phyloP scores from a whole-genome alignment of 2,888 invertebrate genomes.

The Pterostichus niger region DNA sequence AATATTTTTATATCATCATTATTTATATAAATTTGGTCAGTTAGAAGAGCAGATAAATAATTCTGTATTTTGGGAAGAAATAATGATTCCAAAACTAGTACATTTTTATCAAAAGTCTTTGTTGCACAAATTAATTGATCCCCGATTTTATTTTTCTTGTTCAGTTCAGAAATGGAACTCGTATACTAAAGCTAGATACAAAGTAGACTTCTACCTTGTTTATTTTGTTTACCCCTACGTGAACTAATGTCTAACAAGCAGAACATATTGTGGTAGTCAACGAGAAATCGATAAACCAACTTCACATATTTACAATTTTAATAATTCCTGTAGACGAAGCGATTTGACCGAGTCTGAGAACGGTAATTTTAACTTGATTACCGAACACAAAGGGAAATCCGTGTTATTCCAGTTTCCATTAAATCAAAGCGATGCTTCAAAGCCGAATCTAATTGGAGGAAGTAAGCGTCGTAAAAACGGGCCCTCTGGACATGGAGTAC shows the following conservation, averaged over 20 bases:
- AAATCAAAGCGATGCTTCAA: conserved; percentile 26
- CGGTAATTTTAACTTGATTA: conserved; percentile 56
- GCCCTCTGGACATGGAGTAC: neutral
- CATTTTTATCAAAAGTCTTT: no score
- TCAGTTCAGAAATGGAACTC: no score
- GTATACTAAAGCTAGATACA: no score
- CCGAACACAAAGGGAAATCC: conserved; percentile 18
- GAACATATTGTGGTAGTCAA: conserved; percentile 3
- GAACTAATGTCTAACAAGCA: neutral
- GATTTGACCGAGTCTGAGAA: conserved; percentile 4
- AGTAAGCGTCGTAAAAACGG: conserved; percentile 21
- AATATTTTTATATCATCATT: no score
- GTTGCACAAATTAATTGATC: no score
- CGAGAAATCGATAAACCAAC: neutral
- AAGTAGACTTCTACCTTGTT: no score
- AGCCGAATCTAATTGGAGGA: conserved; percentile 33
- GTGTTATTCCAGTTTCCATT: conserved; percentile 29
- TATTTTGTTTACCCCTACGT: neutral
- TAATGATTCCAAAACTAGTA: no score
- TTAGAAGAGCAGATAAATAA: no score
- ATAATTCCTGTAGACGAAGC: neutral
- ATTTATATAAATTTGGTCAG: no score
- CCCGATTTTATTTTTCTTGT: no score
- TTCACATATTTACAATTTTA: neutral
- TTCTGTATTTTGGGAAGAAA: no score